Evolutionary conservation across 2,797 vertebrate species (phyloP), one percentile per base, ranked within the genome.

Genomic region (Ispidina lecontei): DNA sequence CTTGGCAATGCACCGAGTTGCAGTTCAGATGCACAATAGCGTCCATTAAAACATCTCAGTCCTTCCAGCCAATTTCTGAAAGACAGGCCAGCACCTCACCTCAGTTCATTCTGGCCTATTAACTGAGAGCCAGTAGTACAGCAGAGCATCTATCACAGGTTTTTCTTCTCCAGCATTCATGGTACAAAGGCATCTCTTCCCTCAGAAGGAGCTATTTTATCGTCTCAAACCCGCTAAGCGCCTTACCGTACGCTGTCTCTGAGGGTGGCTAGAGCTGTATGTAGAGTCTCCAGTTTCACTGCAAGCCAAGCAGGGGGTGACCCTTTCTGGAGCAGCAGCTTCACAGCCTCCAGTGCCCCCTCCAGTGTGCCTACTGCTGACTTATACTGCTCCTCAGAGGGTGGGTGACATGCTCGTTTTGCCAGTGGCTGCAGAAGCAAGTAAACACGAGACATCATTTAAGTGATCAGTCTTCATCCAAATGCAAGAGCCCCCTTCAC

Each of bases 281-380:
- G 98, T 14, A 99, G 97, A 54, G 92, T 96, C 82, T 98, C 97
- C 55, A 99, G 95, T 96, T 97, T 98, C 77, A 14, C 67, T 4
- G 94, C 92, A 19, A 99, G 96, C 99, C 99, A 99, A 13, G 59
- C 91, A 15, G 99, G 98, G 14, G 97, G 96, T 2, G 94, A 88
- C 6, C 93, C 88, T 59, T 95, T 96, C 37, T 84, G 96, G 0
- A 97, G 89, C 44, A 99, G 91, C 23, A 85, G 86, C 95, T 98
- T 98, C 37, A 99, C 64, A 17, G 98, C 97, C 72, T 97, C 98
- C 92, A 99, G 76, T 65, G 98, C 98, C 28, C 94, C 96, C 70
- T 97, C 97, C n/a, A 98, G 98, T 1, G 87, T 97, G 72, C 97
- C 97, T 63, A 99, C 35, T 21, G 98, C 97, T 60, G 96, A 91